Percentiles rank a stretch among this genome's conserved stretches.
phyloP scores from a whole-genome alignment of 2,888 invertebrate species.

The Ellobium chinense region DNA sequence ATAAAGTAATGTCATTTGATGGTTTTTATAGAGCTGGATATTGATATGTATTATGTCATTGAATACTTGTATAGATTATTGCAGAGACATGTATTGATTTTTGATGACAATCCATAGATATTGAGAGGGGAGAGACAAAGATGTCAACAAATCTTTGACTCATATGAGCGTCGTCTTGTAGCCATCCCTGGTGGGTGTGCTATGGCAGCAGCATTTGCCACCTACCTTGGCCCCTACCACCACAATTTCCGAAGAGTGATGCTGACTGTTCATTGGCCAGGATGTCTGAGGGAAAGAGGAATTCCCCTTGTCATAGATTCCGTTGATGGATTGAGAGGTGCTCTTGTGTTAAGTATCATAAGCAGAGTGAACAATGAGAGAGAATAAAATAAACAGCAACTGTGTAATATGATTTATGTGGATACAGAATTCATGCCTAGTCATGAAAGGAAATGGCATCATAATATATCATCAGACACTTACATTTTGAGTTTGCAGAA shows the following conservation, averaged over 20 bases:
- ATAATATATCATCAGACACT: too few species aligned
- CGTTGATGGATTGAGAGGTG: slow-evolving; percentile 75
- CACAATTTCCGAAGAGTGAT: slow-evolving; percentile 76
- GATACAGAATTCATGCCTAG: too few species aligned
- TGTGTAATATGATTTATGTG: too few species aligned
- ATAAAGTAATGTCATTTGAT: neutral
- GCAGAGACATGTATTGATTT: too few species aligned
- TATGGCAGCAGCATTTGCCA: slow-evolving; percentile 75
- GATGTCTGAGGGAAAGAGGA: slow-evolving; percentile 77
- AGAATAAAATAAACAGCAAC: too few species aligned
- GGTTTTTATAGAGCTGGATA: neutral
- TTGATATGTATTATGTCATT: too few species aligned
- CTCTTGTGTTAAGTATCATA: too few species aligned
- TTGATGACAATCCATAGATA: too few species aligned
- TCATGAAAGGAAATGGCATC: too few species aligned
- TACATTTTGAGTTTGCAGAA: too few species aligned
- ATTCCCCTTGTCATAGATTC: slow-evolving; percentile 77
- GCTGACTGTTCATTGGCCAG: slow-evolving; percentile 78
- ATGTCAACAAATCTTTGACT: slow-evolving; percentile 75
- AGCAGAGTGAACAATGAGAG: too few species aligned
- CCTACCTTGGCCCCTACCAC: slow-evolving; percentile 78
- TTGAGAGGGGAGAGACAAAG: slow-evolving; percentile 68
- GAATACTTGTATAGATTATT: too few species aligned
- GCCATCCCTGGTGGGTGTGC: slow-evolving; percentile 75
- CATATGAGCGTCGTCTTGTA: slow-evolving; percentile 65